Evolutionary conservation across 2,113 vertebrate species (phyloP).

Genomic region (Nesogale talazaci): DNA sequence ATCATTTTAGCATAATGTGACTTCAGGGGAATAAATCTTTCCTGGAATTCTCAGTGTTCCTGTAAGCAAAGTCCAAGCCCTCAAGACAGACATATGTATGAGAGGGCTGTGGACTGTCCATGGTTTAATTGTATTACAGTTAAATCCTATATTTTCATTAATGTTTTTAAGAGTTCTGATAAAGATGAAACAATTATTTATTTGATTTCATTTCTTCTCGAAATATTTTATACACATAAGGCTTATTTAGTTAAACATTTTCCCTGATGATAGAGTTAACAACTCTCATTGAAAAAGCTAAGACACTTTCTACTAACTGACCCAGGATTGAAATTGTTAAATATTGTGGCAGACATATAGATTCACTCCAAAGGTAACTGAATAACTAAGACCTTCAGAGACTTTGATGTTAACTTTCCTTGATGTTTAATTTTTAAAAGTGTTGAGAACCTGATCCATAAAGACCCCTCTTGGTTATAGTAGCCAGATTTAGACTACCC

Average conservation of each 20-base stretch:
- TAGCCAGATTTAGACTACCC: background rate
- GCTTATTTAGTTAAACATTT: too few relatives aligned
- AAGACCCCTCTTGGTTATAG: background rate
- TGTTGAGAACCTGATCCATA: background rate
- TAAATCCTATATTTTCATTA: too few relatives aligned
- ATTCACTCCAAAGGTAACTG: background rate
- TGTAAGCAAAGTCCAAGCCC: background rate
- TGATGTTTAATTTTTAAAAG: background rate
- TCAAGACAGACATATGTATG: too few relatives aligned
- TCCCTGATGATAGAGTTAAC: too few relatives aligned
- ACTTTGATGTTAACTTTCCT: background rate
- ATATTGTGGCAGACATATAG: background rate
- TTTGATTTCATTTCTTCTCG: too few relatives aligned
- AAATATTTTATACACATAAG: too few relatives aligned
- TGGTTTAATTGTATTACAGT: too few relatives aligned
- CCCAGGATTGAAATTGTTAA: background rate
- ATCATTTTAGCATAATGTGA: background rate
- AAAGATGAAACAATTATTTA: too few relatives aligned
- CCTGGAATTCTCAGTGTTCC: background rate
- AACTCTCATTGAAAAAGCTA: background rate
- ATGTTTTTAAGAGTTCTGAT: too few relatives aligned
- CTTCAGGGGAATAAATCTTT: background rate
- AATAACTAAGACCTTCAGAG: background rate
- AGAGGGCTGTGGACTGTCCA: too few relatives aligned
- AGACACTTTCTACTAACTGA: background rate